phyloP scores from a whole-genome alignment of 35 echinoderm and acorn worm species.

The Lytechinus pictus region DNA sequence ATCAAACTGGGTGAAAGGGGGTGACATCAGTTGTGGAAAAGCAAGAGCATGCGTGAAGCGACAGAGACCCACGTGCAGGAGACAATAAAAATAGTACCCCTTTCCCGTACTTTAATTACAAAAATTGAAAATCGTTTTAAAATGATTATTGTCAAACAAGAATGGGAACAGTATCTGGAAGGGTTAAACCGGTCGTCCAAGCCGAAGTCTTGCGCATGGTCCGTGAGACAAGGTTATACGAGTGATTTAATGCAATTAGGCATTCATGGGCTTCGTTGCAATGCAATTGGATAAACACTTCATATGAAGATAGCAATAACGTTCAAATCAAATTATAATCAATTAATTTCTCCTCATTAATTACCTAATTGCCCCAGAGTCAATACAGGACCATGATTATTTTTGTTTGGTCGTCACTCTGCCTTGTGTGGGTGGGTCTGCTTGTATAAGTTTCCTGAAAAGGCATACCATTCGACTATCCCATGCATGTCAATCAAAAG shows the following conservation, averaged over 20 bases:
- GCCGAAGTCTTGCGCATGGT: background rate
- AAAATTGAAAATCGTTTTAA: conserved; percentile 41
- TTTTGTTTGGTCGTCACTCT: conserved; percentile 37
- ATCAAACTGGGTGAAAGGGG: background rate
- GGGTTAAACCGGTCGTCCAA: background rate
- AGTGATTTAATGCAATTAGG: conserved; percentile 42
- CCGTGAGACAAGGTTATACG: conserved; percentile 20
- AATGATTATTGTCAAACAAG: conserved; percentile 51
- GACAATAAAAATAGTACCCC: background rate
- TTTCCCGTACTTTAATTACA: background rate
- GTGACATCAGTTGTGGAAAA: background rate
- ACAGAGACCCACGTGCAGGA: background rate
- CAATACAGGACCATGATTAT: conserved; percentile 9
- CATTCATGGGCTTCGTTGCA: conserved; percentile 34
- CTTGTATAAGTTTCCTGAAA: background rate
- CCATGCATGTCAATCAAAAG: background rate
- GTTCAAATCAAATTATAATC: conserved; percentile 44
- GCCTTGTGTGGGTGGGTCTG: background rate
- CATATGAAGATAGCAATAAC: background rate
- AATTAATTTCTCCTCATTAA: conserved; percentile 54
- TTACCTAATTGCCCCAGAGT: conserved; percentile 46
- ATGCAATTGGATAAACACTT: conserved; percentile 27
- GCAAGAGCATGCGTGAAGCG: conserved; percentile 15
- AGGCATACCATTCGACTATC: background rate
- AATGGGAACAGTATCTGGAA: conserved; percentile 48